Percentiles rank a stretch among this genome's conserved stretches.
Evolutionary conservation across 2,888 invertebrate genomes (phyloP).

Genomic region (Hofmannophila pseudospretella): DNA sequence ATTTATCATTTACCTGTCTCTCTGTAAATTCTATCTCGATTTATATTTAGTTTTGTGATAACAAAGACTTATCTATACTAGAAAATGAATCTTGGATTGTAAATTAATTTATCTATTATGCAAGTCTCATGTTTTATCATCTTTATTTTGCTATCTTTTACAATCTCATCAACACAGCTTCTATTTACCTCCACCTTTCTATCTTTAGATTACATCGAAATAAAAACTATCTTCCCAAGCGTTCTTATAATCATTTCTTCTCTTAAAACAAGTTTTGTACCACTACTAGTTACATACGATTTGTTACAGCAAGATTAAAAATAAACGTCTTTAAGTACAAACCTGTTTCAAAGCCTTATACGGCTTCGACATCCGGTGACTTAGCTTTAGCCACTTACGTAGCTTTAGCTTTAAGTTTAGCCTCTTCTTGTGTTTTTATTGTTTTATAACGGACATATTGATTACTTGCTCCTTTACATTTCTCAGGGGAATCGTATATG

Average conservation of each 20-base stretch:
- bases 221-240: no score
- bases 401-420: not conserved
- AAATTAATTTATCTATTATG: no score
- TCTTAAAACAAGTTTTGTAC: slow-evolving; percentile 2
- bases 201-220: no score
- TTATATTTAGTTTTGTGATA: not conserved
- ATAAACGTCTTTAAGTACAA: not conserved
- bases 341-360: slow-evolving; percentile 7
- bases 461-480: not conserved
- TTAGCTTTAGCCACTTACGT: not conserved
- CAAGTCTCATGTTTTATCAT: no score
- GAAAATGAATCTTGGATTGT: no score
- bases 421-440: not conserved
- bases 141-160: not conserved
- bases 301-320: slow-evolving; percentile 5
- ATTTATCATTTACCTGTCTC: no score
- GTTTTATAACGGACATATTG: slow-evolving; percentile 2
- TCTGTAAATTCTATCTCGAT: not conserved
- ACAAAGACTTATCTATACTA: no score
- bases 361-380: slow-evolving; percentile 8
- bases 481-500: not conserved
- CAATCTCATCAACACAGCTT: not conserved
- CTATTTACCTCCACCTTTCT: no score
- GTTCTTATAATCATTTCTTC: not conserved
- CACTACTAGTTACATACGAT: slow-evolving; percentile 1